These are phyloP conservation scores for Myotis pilosus DNA, from an alignment of 2,797 vertebrate species.

Conservation along the genomic window DNA sequence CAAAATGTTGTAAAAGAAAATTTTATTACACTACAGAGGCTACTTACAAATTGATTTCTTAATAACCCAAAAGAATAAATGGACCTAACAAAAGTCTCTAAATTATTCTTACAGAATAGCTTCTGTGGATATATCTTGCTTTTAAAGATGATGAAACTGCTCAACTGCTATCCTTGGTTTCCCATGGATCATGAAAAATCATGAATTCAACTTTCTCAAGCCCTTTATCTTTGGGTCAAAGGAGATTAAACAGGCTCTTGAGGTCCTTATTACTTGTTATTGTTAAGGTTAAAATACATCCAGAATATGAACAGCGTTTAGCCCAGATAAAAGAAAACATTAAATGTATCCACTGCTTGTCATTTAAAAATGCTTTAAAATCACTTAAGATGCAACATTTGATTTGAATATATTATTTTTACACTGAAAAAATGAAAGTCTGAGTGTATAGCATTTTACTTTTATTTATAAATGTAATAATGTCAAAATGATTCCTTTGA, in stretches of 20 bases:
- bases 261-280: background rate
- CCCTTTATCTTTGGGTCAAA: slow-evolving; percentile 48
- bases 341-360: background rate
- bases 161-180: slow-evolving; percentile 17
- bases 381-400: slow-evolving; percentile 10
- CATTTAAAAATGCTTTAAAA: slow-evolving; percentile 36
- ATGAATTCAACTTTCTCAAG: slow-evolving; percentile 46
- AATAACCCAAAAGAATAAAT: slow-evolving; percentile 76
- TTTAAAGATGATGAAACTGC: slow-evolving; percentile 64
- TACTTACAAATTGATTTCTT: slow-evolving; percentile 75
- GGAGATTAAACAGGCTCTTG: background rate
- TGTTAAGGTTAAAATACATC: slow-evolving; percentile 42
- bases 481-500: slow-evolving; percentile 54
- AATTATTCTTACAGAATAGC: slow-evolving; percentile 60
- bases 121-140: slow-evolving; percentile 30
- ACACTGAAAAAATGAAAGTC: background rate
- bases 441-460: slow-evolving; percentile 15
- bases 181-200: slow-evolving; percentile 48
- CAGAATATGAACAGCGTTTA: background rate
- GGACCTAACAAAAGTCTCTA: slow-evolving; percentile 66
- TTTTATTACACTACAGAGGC: slow-evolving; percentile 68
- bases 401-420: background rate
- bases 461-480: slow-evolving; percentile 57
- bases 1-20: slow-evolving; percentile 71
- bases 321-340: background rate